These are phyloP conservation scores for Brevipalpus yothersi DNA, from an alignment of 1,140 invertebrate species.

Conservation along the genomic window DNA sequence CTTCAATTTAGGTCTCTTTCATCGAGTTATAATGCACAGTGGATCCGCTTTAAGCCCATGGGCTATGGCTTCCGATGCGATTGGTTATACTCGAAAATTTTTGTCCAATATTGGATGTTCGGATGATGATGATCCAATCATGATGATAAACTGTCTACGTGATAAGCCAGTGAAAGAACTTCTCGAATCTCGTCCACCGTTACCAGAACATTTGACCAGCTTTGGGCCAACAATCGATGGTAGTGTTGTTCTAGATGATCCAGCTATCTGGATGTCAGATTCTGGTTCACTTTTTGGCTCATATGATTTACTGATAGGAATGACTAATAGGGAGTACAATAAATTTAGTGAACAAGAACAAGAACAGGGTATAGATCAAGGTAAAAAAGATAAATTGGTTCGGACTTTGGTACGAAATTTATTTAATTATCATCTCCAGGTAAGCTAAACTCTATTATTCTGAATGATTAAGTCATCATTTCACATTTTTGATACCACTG, in stretches of 20 bases:
- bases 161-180: slow-evolving; percentile 34
- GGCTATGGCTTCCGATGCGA: slow-evolving; percentile 26
- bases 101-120: slow-evolving; percentile 60
- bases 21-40: slow-evolving; percentile 45
- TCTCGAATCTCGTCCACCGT: slow-evolving; percentile 18
- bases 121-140: slow-evolving; percentile 19
- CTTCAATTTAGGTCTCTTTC: slow-evolving; percentile 34
- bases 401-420: slow-evolving; percentile 59
- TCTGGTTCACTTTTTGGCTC: slow-evolving; percentile 19
- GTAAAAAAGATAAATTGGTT: slow-evolving; percentile 67
- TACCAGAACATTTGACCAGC: neutral
- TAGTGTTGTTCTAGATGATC: slow-evolving; percentile 20
- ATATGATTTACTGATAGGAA: slow-evolving; percentile 75
- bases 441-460: neutral
- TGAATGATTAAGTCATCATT: no score
- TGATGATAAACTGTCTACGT: slow-evolving; percentile 52
- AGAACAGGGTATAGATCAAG: neutral
- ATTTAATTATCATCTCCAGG: slow-evolving; percentile 13
- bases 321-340: slow-evolving; percentile 23
- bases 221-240: slow-evolving; percentile 43
- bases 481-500: no score
- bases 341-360: neutral
- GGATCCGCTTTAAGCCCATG: slow-evolving; percentile 49
- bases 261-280: slow-evolving; percentile 6
- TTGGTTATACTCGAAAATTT: slow-evolving; percentile 27